These are phyloP conservation scores for Echiichthys vipera DNA, from an alignment of 2,797 vertebrate species.

Conservation along the genomic window DNA sequence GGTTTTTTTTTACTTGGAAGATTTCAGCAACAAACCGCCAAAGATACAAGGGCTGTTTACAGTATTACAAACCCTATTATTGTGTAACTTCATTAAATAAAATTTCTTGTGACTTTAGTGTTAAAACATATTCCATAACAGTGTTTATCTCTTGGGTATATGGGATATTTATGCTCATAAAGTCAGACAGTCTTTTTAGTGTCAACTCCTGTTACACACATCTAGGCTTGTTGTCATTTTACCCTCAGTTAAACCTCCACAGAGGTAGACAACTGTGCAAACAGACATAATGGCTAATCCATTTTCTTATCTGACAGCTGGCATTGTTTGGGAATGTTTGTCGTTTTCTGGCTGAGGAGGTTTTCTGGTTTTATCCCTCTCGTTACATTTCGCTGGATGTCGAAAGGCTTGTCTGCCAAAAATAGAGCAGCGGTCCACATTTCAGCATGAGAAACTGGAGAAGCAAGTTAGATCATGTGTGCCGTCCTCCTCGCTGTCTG, in stretches of 20 bases:
- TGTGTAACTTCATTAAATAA: constrained; percentile 1
- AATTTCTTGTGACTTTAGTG: not conserved
- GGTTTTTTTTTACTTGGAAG: not conserved
- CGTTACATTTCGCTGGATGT: constrained; percentile 64
- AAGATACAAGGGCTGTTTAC: not conserved
- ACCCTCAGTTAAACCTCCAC: constrained; percentile 47
- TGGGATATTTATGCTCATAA: constrained; percentile 31
- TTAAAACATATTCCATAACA: not conserved
- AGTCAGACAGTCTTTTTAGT: constrained; percentile 17
- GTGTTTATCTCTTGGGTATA: constrained; percentile 13
- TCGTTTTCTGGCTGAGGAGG: constrained; percentile 53
- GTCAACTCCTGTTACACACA: constrained; percentile 25
- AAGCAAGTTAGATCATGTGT: constrained; percentile 60
- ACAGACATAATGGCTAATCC: constrained; percentile 63
- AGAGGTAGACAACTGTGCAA: constrained; percentile 55
- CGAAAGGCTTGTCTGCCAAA: constrained; percentile 63
- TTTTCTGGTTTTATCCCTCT: constrained; percentile 52
- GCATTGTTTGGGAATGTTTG: constrained; percentile 49
- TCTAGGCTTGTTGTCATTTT: constrained; percentile 43
- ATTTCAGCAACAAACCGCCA: not conserved
- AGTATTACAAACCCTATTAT: not conserved
- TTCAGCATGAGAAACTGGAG: constrained; percentile 69
- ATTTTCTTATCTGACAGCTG: constrained; percentile 68
- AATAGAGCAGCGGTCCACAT: constrained; percentile 69
- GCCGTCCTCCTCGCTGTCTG: constrained; percentile 27